Percentiles rank a stretch among this genome's conserved stretches.
Evolutionary conservation across 2,113 vertebrate species (phyloP).

Genomic region (Xerus inauris): DNA sequence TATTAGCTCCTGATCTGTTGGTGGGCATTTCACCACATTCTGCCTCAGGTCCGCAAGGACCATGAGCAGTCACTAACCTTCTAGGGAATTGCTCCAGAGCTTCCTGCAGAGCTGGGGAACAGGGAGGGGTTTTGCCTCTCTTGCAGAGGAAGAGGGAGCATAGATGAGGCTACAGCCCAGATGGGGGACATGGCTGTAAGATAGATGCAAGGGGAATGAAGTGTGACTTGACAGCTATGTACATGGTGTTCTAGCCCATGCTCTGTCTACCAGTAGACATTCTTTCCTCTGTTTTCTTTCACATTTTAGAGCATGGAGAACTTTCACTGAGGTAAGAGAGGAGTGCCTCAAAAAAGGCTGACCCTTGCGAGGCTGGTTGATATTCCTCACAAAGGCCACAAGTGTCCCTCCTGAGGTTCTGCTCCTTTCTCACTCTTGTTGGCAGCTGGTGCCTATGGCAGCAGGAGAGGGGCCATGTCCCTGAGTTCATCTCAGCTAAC

Average conservation of each 20-base stretch:
- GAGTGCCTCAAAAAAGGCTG: background rate
- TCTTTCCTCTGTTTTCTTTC: background rate
- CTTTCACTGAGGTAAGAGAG: background rate
- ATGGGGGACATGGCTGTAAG: background rate
- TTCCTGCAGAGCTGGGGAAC: background rate
- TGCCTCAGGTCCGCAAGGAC: background rate
- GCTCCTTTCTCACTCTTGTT: background rate
- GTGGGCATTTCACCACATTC: background rate
- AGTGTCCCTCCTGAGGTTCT: background rate
- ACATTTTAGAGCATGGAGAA: background rate
- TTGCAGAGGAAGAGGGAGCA: background rate
- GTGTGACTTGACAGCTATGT: background rate
- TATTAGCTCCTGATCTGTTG: background rate
- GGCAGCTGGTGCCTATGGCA: background rate
- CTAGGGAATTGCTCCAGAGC: background rate
- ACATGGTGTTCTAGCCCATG: background rate
- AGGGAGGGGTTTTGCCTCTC: background rate
- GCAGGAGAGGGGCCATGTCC: background rate
- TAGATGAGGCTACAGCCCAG: background rate
- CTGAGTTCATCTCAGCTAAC: background rate
- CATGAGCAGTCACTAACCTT: background rate
- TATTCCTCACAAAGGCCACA: too few relatives aligned
- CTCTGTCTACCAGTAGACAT: background rate
- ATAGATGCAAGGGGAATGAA: background rate
- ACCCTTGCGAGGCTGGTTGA: too few relatives aligned